Conservation (phyloP, 1,140 invertebrate species). For the Papilio machaon region DNA sequence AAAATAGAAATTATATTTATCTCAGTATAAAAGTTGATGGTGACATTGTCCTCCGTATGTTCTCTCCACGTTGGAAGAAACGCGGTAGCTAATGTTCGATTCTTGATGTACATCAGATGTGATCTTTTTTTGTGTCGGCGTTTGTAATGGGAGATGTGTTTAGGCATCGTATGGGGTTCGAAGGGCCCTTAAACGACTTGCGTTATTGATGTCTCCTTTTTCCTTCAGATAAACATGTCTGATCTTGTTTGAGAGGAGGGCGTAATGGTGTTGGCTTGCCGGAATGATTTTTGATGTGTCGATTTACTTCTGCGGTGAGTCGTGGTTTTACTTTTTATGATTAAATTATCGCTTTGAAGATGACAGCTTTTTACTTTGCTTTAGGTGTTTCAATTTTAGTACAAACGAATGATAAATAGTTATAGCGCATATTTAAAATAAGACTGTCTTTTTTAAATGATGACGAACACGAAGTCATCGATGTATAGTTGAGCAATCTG, state of each 20-base stretch:
- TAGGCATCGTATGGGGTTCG: conserved; percentile 44
- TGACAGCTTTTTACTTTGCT: neutral
- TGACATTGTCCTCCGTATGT: conserved; percentile 46
- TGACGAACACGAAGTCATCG: too few relatives aligned
- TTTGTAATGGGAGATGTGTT: conserved; percentile 49
- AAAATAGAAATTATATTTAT: too few relatives aligned
- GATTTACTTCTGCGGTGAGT: conserved; percentile 29
- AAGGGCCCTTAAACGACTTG: conserved; percentile 56
- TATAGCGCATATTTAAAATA: too few relatives aligned
- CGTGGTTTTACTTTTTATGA: conserved; percentile 5
- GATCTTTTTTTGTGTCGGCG: conserved; percentile 64
- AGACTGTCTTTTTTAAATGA: too few relatives aligned
- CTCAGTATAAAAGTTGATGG: neutral
- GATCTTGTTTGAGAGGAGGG: conserved; percentile 49
- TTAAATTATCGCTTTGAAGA: conserved; percentile 2
- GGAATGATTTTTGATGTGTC: conserved; percentile 45
- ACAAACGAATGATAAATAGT: too few relatives aligned
- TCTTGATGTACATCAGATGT: conserved; percentile 74
- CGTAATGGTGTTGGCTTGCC: conserved; percentile 65
- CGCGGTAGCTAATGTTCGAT: conserved; percentile 73
- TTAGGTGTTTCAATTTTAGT: neutral
- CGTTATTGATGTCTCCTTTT: conserved; percentile 71
- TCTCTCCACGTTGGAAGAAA: conserved; percentile 42
- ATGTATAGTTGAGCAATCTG: too few relatives aligned
- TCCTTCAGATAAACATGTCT: conserved; percentile 68